Evolutionary conservation across 1,140 invertebrate genomes (phyloP).

Genomic region (Patella vulgata): DNA sequence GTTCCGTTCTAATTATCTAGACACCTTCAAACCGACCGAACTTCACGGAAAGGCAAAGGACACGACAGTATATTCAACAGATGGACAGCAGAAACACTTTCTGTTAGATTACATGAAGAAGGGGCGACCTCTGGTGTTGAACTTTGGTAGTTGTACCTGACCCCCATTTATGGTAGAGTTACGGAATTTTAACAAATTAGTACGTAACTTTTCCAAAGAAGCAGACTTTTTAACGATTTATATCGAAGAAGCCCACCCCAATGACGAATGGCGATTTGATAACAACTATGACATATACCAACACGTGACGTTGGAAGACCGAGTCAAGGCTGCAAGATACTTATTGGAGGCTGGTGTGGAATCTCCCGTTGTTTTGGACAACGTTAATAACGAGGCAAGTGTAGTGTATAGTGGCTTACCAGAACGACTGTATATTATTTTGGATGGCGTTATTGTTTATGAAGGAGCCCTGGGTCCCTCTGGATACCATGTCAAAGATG

Average conservation of each 20-base stretch:
- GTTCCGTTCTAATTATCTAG: constrained; percentile 12
- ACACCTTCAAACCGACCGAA: constrained; percentile 17
- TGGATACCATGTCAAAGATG: constrained; percentile 38
- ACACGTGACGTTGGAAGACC: constrained; percentile 36
- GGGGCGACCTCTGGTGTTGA: constrained; percentile 42
- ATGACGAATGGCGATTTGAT: constrained; percentile 33
- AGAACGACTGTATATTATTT: constrained; percentile 48
- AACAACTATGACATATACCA: constrained; percentile 14
- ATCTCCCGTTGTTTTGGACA: constrained; percentile 37
- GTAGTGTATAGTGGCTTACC: constrained; percentile 36
- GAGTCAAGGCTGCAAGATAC: constrained; percentile 38
- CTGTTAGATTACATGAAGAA: constrained; percentile 37
- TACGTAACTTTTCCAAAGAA: constrained; percentile 29
- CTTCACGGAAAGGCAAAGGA: constrained; percentile 15
- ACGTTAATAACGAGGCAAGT: constrained; percentile 35
- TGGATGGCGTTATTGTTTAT: constrained; percentile 37
- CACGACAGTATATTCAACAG: constrained; percentile 2
- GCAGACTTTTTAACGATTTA: constrained; percentile 49
- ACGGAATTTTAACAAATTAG: constrained; percentile 34
- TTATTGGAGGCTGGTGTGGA: constrained; percentile 7
- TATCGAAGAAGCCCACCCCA: constrained; percentile 44
- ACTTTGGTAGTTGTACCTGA: constrained; percentile 56
- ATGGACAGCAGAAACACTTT: neutral
- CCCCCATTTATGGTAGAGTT: constrained; percentile 47
- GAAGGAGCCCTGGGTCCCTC: constrained; percentile 40